These are phyloP conservation scores for Montipora cactus DNA, from an alignment of 64 coral and sea anemone species.

Conservation along the genomic window DNA sequence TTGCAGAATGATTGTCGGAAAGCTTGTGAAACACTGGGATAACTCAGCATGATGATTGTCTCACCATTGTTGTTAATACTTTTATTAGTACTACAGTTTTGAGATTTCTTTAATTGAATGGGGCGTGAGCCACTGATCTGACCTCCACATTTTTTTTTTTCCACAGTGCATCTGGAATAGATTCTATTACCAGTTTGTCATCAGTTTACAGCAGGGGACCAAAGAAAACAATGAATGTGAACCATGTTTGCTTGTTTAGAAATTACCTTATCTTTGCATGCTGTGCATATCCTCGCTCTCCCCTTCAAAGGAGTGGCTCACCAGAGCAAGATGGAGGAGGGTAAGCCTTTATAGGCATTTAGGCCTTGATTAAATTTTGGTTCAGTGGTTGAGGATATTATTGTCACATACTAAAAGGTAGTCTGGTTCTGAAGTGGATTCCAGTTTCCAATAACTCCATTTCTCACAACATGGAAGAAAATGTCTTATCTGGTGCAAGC, in stretches of 20 bases:
- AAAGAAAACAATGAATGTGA: conserved; percentile 89
- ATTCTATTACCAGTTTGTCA: conserved; percentile 95
- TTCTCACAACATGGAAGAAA: too few relatives aligned
- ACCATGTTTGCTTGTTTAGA: conserved; percentile 83
- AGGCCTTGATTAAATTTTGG: not conserved
- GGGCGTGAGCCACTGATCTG: not conserved
- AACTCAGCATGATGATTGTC: too few relatives aligned
- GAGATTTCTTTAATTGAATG: too few relatives aligned
- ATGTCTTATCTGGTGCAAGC: too few relatives aligned
- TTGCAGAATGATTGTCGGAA: too few relatives aligned
- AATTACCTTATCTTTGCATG: conserved; percentile 98
- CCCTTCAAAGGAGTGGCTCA: conserved; percentile 55
- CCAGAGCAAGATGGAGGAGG: conserved; percentile 87
- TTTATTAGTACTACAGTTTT: too few relatives aligned
- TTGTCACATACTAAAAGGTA: too few relatives aligned
- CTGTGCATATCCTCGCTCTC: conserved; percentile 79
- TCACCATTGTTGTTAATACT: too few relatives aligned
- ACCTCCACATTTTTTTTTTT: not conserved
- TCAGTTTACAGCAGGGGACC: conserved; percentile 91
- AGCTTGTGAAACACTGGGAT: too few relatives aligned
- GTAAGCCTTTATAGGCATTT: conserved; percentile 31
- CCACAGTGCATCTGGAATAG: conserved; percentile 94
- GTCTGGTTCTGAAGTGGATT: too few relatives aligned
- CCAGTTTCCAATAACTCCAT: too few relatives aligned
- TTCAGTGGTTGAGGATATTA: not conserved